Evolutionary conservation across 35 echinoderm and acorn worm species (phyloP).

Genomic region (Strongylocentrotus purpuratus): DNA sequence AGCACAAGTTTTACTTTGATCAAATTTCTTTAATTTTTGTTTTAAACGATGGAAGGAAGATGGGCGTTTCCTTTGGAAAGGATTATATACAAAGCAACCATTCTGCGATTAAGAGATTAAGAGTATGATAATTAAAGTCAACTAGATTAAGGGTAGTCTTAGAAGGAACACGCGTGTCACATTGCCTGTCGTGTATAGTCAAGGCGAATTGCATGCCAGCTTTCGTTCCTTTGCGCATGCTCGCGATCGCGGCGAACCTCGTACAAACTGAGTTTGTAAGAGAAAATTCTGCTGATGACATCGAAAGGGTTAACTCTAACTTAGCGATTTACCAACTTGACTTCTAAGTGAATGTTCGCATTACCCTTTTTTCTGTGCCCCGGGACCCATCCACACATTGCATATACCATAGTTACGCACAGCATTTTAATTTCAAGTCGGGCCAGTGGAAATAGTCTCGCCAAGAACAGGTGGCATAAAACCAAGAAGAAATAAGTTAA

Average conservation of each 20-base stretch:
- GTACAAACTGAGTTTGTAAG: neutral
- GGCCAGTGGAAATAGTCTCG: neutral
- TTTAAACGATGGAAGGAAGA: neutral
- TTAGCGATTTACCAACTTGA: neutral
- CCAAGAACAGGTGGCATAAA: neutral
- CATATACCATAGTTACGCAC: neutral
- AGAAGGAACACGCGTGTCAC: neutral
- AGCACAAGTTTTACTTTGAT: neutral
- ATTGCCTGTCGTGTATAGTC: neutral
- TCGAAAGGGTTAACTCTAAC: neutral
- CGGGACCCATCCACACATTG: neutral
- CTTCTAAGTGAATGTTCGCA: neutral
- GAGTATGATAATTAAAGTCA: conserved; percentile 4
- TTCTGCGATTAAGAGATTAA: conserved; percentile 15
- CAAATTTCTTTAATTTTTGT: neutral
- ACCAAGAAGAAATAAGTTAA: neutral
- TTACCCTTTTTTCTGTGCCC: neutral
- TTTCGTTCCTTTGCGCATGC: neutral
- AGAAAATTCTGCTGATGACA: neutral
- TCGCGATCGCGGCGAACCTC: neutral
- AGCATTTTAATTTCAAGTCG: neutral
- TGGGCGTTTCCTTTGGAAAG: conserved; percentile 6
- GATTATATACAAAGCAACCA: conserved; percentile 25
- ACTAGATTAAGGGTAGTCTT: neutral
- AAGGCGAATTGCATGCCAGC: neutral